These are phyloP conservation scores for Rhodeus uyekii DNA, from an alignment of 2,797 vertebrate species.

Conservation along the genomic window DNA sequence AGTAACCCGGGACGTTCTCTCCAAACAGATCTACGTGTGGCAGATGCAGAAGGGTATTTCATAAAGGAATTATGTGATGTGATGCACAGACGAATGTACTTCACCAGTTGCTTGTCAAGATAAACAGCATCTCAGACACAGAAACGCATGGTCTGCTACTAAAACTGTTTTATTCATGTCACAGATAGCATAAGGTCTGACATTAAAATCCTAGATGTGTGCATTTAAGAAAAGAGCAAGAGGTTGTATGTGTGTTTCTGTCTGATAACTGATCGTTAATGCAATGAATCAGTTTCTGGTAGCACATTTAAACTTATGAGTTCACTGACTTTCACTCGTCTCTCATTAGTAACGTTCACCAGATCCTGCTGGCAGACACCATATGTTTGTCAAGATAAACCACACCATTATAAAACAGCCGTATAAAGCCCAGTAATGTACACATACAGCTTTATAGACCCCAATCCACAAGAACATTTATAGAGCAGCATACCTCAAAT, in stretches of 20 bases:
- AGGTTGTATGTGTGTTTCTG: neutral
- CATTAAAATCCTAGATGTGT: neutral
- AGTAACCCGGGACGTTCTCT: neutral
- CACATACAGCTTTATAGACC: neutral
- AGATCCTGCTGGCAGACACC: slow-evolving; percentile 37
- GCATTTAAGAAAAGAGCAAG: neutral
- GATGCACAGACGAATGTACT: neutral
- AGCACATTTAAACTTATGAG: slow-evolving; percentile 5
- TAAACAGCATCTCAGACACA: slow-evolving; percentile 1
- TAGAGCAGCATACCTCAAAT: neutral
- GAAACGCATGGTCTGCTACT: neutral
- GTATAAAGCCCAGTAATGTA: neutral
- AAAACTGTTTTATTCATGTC: slow-evolving; percentile 1
- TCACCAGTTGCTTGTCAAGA: slow-evolving; percentile 21
- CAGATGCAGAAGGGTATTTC: slow-evolving; percentile 5
- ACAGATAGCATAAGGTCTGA: slow-evolving; percentile 1
- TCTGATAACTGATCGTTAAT: slow-evolving; percentile 27
- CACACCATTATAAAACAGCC: slow-evolving; percentile 24
- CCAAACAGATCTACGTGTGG: neutral
- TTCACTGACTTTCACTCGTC: slow-evolving; percentile 26
- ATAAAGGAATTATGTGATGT: slow-evolving; percentile 18
- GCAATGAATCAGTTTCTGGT: neutral
- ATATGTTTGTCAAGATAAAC: slow-evolving; percentile 48
- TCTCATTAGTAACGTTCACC: slow-evolving; percentile 41
- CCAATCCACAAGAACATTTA: neutral